Evolutionary conservation across 2,888 invertebrate species (phyloP), one percentile per base, ranked within the genome.

Genomic region (Drosophila nr. perissopoda): DNA sequence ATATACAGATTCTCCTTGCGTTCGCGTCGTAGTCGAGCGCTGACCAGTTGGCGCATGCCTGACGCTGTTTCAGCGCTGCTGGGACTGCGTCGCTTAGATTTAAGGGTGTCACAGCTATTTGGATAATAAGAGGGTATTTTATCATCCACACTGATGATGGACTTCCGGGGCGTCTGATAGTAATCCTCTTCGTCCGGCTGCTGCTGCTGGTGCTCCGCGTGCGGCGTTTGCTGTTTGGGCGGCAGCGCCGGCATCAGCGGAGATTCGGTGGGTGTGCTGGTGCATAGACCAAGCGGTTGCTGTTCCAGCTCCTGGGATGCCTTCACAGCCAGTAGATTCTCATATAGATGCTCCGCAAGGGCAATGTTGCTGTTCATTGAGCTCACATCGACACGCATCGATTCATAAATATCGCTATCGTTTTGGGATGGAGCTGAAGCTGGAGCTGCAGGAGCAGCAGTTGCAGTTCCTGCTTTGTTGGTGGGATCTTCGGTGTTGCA

Each of bases 111-210:
- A 70, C 91, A 92, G 67, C 91, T 91, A 64, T 93, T 93, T 18
- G 93, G 93, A 84, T 93, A 93, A 66, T 93, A 93, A 1, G 93
- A 93, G 13, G 93, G 91, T 66, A 93, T 83, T 78, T 93, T 93
- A 4, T 93, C 93, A 68, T 93, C 93, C 34, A 93, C 89, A 57
- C 92, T 92, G 7, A 92, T 91, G 16, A 92, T 90, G 18, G 92
- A 92, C 70, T 92, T 92, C 13, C 92, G 85, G 2, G 92, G 91
- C 4, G 92, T 92, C 74, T 93, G 90, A 74, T 92, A 92, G 61
- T 87, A 90, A 65, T 86, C 82, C 71, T 92, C 92, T 16, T 86
- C 75, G 5, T 82, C 66, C 7, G 61, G 64, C 21, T 49, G 54
- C 45, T 5, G 31, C 18, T 33, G 10, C 25, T 3, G 66, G 31